Base-by-base conservation (phyloP, 2,113 vertebrate species). In the Eidolon helvum region DNA sequence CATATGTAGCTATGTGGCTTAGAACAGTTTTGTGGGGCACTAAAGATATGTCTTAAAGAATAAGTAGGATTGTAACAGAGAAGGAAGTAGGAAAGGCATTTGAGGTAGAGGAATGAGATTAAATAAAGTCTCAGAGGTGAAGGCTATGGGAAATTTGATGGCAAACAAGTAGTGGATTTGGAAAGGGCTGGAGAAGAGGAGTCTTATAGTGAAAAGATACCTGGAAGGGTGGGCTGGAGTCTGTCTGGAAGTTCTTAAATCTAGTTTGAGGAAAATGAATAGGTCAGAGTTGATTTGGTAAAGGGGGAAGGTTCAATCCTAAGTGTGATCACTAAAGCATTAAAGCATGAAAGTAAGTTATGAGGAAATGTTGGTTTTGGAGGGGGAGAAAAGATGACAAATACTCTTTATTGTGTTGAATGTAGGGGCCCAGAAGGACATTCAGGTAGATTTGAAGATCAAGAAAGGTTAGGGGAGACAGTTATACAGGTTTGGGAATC, bases 331-430 rank as follows among this genome's bases (percentile, higher is more conserved):
- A 80, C 92, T 83, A 94, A 95, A 79, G 50, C 22, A 43, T 63
- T 83, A 90, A 95, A 69, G 50, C 19, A 43, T 63, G 72, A 61
- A 12, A 24, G 3, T 57, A 92, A 84, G 28, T 75, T 74, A 80
- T 4, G 24, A 94, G 82, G 75, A 33, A 90, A 90, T 57, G 35
- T 4, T 79, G 30, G 55, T 48, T 94, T 95, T 63, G 3, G 79
- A 74, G 7, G 24, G 35, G 66, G 11, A 72, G 6, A 87, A 93
- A 35, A 88, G 14, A 82, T 55, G 10, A 94, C 16, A 79, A 55
- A 24, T 88, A 93, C 21, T 88, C 57, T 86, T 92, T 55, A 84
- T n/a, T 38, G 3, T 93, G 50, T 63, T 90, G 48, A 93, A 91
- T 59, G 33, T 30, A n/a, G 28, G 16, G 30, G 45, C 3, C 9